A percentile compares a stretch with the other conserved stretches of the same genome.
Conservation (phyloP, 2,888 invertebrate species). For the Cantharis flavilabris region DNA sequence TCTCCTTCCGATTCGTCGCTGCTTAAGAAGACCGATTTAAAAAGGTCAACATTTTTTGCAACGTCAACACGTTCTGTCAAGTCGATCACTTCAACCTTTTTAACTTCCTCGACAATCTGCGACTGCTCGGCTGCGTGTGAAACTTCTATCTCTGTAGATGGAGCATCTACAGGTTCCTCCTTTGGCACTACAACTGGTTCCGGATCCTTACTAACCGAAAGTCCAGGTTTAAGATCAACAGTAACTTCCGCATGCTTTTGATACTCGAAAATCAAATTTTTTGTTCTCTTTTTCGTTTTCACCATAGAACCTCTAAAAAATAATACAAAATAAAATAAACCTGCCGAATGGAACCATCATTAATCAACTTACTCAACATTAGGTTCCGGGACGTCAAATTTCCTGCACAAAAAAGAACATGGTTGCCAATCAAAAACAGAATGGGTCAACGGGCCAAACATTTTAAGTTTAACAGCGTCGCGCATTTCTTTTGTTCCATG, state of each 20-base stretch:
- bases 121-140: neutral
- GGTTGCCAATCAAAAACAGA: conserved; percentile 79
- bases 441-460: conserved; percentile 79
- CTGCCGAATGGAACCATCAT: too few relatives aligned
- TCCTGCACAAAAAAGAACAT: conserved; percentile 78
- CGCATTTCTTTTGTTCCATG: conserved; percentile 62
- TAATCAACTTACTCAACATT: conserved; percentile 61
- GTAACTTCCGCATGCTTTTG: conserved; percentile 58
- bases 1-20: conserved; percentile 72
- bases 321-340: conserved; percentile 33
- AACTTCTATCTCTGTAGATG: neutral
- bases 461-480: conserved; percentile 73
- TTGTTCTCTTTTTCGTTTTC: conserved; percentile 66
- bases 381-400: conserved; percentile 93
- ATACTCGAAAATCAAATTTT: conserved; percentile 79
- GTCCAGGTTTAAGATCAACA: conserved; percentile 41
- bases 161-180: neutral
- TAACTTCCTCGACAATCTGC: neutral
- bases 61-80: conserved; percentile 50
- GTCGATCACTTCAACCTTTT: conserved; percentile 32
- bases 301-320: conserved; percentile 46
- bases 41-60: conserved; percentile 73
- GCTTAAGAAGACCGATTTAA: conserved; percentile 86
- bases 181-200: neutral
- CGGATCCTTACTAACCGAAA: conserved; percentile 29